phyloP scores from a whole-genome alignment of 2,113 vertebrate species.

The Alosa alosa region DNA sequence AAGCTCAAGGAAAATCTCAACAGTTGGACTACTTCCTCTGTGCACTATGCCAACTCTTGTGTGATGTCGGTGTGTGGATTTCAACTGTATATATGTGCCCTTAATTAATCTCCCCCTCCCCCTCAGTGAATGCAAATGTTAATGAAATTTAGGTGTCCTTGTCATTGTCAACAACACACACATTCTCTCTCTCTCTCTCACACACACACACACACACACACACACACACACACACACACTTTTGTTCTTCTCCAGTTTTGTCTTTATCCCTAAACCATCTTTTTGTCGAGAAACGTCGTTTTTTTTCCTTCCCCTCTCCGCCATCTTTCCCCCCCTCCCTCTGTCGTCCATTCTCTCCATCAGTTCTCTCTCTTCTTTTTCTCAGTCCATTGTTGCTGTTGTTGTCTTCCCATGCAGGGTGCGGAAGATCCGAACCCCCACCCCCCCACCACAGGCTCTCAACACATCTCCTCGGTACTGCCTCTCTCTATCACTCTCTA shows the following conservation, averaged over 20 bases:
- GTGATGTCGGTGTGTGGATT: not conserved
- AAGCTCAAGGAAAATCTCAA: not conserved
- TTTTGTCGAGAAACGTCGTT: not conserved
- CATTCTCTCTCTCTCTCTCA: not conserved
- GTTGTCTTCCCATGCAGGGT: constrained; percentile 81
- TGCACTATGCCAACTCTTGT: not conserved
- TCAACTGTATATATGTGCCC: not conserved
- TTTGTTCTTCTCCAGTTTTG: not conserved
- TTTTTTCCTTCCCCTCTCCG: not conserved
- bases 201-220: not conserved
- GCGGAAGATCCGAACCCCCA: constrained; percentile 76
- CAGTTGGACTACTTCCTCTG: not conserved
- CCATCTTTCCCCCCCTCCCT: constrained; percentile 23
- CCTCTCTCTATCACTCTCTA: constrained; percentile 45
- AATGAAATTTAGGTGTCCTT: not conserved
- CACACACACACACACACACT: not conserved
- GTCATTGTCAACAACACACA: not conserved
- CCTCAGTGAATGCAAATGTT: not conserved
- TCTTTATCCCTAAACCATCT: constrained; percentile 7
- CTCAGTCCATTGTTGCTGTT: constrained; percentile 78
- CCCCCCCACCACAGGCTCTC: constrained; percentile 79
- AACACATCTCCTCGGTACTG: constrained; percentile 81
- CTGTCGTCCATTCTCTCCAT: constrained; percentile 40
- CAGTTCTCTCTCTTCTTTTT: constrained; percentile 51
- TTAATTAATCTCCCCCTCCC: not conserved